Base-by-base conservation (phyloP, 2,888 invertebrate species). In the Drosophila longiperda region DNA sequence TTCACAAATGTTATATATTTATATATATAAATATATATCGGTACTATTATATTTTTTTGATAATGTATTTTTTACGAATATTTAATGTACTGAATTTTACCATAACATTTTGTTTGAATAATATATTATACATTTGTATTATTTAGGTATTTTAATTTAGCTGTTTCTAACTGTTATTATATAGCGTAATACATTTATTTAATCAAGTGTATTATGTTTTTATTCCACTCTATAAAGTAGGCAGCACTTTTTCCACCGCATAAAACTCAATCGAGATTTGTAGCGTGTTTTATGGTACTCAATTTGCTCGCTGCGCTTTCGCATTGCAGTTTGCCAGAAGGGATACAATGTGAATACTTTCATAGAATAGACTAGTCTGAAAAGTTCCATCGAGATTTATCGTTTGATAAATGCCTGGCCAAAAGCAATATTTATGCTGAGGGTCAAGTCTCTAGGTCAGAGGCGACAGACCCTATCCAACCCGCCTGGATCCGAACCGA, bases 361-460 rank as follows among this genome's bases (percentile, higher is more conserved):
- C 23, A 45, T 54, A 40, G 26, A 40, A 54, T 45, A 52, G 45
- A 29, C 71, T 23, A 40, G 40, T 38, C n/a, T 26, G n/a, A 32
- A 55, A 59, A 65, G 34, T 79, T 70, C 66, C 70, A 59, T 66
- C 48, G 36, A 54, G 52, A 79, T 80, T 54, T 67, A 71, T 71
- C 9, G 29, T 59, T 60, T 63, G 65, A 66, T 61, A 81, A 61
- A 66, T 66, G 60, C 57, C 49, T 48, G 42, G 55, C n/a, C 48
- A 52, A 32, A 38, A 40, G 15, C 26, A 48, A 69, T 73, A 78
- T 78, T 78, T 78, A 81, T 69, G 54, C 42, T 36, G 34, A 53
- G 67, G 77, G 63, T 65, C 68, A 79, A 38, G 48, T 48, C 75
- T 55, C 20, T 69, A 53, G 79, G 76, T 76, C 79, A 79, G 54